These are phyloP conservation scores for Plagiodera versicolora DNA, from an alignment of 2,888 invertebrate species.

Conservation along the genomic window DNA sequence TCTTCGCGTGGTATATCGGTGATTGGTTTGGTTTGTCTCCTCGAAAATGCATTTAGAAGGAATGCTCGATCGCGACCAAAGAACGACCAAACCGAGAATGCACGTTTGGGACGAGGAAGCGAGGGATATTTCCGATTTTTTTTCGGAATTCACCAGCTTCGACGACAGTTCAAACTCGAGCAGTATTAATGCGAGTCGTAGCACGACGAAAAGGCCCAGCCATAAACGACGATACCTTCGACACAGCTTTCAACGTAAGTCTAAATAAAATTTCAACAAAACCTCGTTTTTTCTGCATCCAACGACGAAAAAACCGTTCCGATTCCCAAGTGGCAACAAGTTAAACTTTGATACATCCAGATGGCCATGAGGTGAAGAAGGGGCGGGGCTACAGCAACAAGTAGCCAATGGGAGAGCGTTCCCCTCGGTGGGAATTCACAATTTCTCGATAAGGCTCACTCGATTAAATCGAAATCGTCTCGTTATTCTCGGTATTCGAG, in stretches of 20 bases:
- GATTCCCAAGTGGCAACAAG: background rate
- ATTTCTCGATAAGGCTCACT: conserved; percentile 28
- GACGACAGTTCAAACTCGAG: conserved; percentile 9
- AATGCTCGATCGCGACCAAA: conserved; percentile 51
- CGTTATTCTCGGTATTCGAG: conserved; percentile 30
- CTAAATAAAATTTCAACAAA: too few species aligned
- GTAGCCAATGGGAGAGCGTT: conserved; percentile 48
- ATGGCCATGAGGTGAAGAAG: conserved; percentile 26
- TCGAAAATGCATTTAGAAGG: conserved; percentile 38
- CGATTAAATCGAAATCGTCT: conserved; percentile 30
- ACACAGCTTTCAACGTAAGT: conserved; percentile 50
- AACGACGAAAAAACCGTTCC: too few species aligned
- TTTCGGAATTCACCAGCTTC: conserved; percentile 7
- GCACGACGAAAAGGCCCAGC: conserved; percentile 22
- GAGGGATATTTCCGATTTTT: conserved; percentile 22
- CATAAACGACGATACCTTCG: conserved; percentile 42
- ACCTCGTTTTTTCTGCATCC: too few species aligned
- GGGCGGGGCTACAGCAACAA: conserved; percentile 51
- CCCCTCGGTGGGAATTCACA: conserved; percentile 32
- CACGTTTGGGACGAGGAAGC: conserved; percentile 29
- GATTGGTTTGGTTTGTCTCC: background rate
- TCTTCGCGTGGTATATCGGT: background rate
- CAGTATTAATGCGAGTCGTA: conserved; percentile 25
- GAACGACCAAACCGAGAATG: conserved; percentile 45
- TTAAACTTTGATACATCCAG: conserved; percentile 3